These are phyloP conservation scores for Drosophila arawakana DNA, from an alignment of 1,140 invertebrate genomes.

Conservation along the genomic window DNA sequence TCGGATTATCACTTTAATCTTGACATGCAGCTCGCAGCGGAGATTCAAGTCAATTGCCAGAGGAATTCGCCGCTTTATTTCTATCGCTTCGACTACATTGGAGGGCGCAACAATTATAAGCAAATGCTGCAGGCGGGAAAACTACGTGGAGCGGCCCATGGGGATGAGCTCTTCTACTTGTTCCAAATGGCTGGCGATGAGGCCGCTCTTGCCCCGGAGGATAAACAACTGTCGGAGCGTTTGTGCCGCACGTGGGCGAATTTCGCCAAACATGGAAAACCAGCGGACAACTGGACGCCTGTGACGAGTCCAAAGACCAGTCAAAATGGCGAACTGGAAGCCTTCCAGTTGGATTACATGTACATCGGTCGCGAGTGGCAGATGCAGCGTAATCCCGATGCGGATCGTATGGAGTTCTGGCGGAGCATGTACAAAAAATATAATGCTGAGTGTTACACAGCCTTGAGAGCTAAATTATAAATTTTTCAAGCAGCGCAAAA, in stretches of 20 bases:
- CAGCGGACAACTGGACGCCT: slow-evolving; percentile 68
- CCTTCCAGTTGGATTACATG: slow-evolving; percentile 72
- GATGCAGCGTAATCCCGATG: slow-evolving; percentile 76
- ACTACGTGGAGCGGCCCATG: slow-evolving; percentile 86
- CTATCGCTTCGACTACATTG: slow-evolving; percentile 86
- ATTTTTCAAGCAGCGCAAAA: not conserved
- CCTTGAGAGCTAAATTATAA: slow-evolving; percentile 66
- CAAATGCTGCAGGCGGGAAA: slow-evolving; percentile 70
- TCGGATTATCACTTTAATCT: slow-evolving; percentile 71
- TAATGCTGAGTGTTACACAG: slow-evolving; percentile 37
- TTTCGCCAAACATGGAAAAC: slow-evolving; percentile 86
- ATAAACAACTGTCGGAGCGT: slow-evolving; percentile 84
- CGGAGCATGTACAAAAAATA: slow-evolving; percentile 72
- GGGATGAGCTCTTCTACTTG: slow-evolving; percentile 87
- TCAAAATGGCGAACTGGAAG: slow-evolving; percentile 4
- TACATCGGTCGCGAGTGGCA: slow-evolving; percentile 64
- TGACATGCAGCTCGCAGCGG: slow-evolving; percentile 59
- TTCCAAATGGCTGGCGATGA: slow-evolving; percentile 86
- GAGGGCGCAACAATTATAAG: slow-evolving; percentile 86
- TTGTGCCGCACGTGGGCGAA: slow-evolving; percentile 88
- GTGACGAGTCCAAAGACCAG: slow-evolving; percentile 39
- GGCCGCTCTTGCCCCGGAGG: slow-evolving; percentile 84
- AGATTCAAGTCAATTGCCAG: slow-evolving; percentile 67
- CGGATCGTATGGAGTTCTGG: slow-evolving; percentile 84
- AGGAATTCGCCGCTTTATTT: slow-evolving; percentile 68